These are phyloP conservation scores for Rhinogobio ventralis DNA, from an alignment of 2,797 vertebrate genomes.

Conservation along the genomic window DNA sequence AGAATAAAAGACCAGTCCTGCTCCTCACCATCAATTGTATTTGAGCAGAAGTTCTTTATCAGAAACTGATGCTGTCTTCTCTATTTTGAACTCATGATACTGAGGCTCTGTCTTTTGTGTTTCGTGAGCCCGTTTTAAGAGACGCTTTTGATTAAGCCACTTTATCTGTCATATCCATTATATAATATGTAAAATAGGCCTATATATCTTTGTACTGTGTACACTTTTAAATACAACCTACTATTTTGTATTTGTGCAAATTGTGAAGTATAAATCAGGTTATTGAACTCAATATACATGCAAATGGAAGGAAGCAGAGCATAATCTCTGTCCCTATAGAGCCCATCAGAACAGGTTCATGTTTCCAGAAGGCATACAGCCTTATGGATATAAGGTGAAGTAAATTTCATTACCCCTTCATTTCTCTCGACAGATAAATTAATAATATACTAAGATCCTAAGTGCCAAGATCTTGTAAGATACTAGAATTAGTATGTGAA, in stretches of 20 bases:
- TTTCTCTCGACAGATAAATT: neutral
- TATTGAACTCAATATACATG: slow-evolving; percentile 42
- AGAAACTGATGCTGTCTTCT: slow-evolving; percentile 37
- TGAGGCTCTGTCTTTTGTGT: slow-evolving; percentile 43
- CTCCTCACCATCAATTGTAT: slow-evolving; percentile 38
- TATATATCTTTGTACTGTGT: neutral
- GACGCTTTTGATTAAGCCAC: slow-evolving; percentile 36
- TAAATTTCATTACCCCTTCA: neutral
- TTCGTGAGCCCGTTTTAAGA: slow-evolving; percentile 25
- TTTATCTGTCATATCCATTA: neutral
- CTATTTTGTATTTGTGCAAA: neutral
- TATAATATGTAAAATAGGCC: neutral
- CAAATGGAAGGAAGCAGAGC: slow-evolving; percentile 28
- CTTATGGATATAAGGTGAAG: neutral
- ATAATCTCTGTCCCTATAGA: neutral
- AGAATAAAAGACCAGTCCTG: slow-evolving; percentile 51
- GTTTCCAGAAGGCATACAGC: neutral
- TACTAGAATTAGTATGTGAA: neutral
- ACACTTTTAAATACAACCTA: neutral
- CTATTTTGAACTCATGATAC: slow-evolving; percentile 34
- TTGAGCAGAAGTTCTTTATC: slow-evolving; percentile 56
- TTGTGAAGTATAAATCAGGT: slow-evolving; percentile 9
- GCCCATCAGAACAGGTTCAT: neutral
- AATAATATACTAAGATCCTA: neutral
- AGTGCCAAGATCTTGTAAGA: neutral